Evolutionary conservation across 2,888 invertebrate genomes (phyloP).

Genomic region (Dicyrtoma fusca): DNA sequence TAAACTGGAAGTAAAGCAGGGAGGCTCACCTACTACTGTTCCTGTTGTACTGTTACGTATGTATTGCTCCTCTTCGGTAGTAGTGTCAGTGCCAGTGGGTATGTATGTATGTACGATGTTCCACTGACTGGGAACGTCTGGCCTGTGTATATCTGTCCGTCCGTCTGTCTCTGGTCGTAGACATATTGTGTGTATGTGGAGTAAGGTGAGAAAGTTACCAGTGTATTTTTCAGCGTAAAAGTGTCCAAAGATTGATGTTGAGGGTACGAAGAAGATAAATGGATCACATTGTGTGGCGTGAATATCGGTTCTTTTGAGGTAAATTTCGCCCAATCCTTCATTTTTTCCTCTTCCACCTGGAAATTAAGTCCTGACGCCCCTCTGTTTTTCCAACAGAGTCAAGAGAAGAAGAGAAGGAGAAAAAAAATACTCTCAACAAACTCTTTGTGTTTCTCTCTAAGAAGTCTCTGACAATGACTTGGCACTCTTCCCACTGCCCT

Average conservation of each 20-base stretch:
- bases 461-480: conserved; percentile 35
- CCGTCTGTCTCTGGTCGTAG: too few species aligned
- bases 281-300: conserved; percentile 55
- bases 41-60: background rate
- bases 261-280: conserved; percentile 53
- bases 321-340: conserved; percentile 40
- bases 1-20: too few species aligned
- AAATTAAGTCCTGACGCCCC: conserved; percentile 41
- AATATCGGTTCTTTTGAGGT: conserved; percentile 44
- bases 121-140: too few species aligned
- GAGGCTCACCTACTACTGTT: too few species aligned
- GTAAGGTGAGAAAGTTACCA: conserved; percentile 33
- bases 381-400: conserved; percentile 36
- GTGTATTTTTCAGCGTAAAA: conserved; percentile 39
- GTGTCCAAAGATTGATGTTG: conserved; percentile 38
- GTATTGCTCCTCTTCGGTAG: too few species aligned
- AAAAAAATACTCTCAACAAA: conserved; percentile 21
- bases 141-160: too few species aligned
- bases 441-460: conserved; percentile 30
- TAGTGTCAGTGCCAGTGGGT: background rate
- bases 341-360: conserved; percentile 37
- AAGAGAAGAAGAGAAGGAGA: conserved; percentile 21
- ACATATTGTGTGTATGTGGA: background rate
- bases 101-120: background rate
- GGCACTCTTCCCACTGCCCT: conserved; percentile 22